Evolutionary conservation across 2,113 vertebrate genomes (phyloP).

Genomic region (Gobio gobio): DNA sequence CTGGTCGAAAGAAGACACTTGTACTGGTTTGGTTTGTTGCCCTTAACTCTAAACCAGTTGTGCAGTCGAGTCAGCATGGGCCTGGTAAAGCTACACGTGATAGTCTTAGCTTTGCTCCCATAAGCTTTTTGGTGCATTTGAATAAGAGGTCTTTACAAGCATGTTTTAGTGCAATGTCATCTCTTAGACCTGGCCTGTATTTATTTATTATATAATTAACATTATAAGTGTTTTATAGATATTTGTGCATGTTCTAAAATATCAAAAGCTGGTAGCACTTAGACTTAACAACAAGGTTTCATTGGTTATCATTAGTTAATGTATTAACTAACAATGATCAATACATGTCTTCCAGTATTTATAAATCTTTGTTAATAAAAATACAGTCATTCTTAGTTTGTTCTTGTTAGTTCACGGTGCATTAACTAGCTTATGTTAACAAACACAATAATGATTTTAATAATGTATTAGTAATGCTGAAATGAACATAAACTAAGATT

Average conservation of each 20-base stretch:
- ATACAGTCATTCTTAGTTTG: no score
- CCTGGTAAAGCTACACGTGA: conserved; percentile 1
- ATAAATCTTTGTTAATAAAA: no score
- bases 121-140: background rate
- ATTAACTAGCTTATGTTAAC: no score
- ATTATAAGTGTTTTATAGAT: background rate
- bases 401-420: no score
- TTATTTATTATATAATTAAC: background rate
- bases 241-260: background rate
- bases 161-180: background rate
- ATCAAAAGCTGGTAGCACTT: no score
- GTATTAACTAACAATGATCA: no score
- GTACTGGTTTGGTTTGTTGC: background rate
- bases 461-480: no score
- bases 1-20: background rate
- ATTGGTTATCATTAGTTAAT: no score
- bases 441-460: no score
- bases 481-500: no score
- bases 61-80: background rate
- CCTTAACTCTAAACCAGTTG: background rate
- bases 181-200: background rate
- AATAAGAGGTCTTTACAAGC: background rate
- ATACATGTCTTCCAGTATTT: no score
- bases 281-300: no score
- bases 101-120: background rate